These are phyloP conservation scores for Hemaris fuciformis DNA, from an alignment of 2,888 invertebrate genomes.

Conservation along the genomic window DNA sequence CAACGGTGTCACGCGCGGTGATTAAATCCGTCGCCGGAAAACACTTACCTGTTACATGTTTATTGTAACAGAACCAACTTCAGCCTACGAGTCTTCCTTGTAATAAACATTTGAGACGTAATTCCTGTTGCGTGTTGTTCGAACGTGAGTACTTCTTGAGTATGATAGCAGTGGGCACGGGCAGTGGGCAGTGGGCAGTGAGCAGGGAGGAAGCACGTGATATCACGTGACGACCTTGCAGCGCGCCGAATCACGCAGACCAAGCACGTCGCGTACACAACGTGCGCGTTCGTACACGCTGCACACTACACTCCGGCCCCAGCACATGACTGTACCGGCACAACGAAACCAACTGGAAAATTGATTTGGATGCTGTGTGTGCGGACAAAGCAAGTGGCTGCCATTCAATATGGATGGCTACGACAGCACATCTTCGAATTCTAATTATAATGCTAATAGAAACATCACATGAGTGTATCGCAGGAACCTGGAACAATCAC, in stretches of 20 bases:
- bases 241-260: neutral
- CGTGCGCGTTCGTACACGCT: too few relatives aligned
- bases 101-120: too few relatives aligned
- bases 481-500: neutral
- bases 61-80: neutral
- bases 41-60: neutral
- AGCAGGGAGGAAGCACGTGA: neutral
- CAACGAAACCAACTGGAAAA: neutral
- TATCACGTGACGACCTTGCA: neutral
- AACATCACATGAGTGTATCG: neutral
- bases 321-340: neutral
- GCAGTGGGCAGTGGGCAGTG: neutral
- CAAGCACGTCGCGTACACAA: too few relatives aligned
- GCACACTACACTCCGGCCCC: too few relatives aligned
- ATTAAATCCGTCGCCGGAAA: neutral
- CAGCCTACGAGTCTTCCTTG: neutral
- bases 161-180: neutral
- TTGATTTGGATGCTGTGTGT: neutral
- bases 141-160: neutral
- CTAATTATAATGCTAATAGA: neutral
- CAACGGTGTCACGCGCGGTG: neutral
- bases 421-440: neutral
- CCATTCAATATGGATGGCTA: neutral
- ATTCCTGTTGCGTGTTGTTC: neutral
- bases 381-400: neutral